Evolutionary conservation across 2,888 invertebrate species (phyloP), one percentile per base, ranked within the genome.

Genomic region (Notodonta ziczac): DNA sequence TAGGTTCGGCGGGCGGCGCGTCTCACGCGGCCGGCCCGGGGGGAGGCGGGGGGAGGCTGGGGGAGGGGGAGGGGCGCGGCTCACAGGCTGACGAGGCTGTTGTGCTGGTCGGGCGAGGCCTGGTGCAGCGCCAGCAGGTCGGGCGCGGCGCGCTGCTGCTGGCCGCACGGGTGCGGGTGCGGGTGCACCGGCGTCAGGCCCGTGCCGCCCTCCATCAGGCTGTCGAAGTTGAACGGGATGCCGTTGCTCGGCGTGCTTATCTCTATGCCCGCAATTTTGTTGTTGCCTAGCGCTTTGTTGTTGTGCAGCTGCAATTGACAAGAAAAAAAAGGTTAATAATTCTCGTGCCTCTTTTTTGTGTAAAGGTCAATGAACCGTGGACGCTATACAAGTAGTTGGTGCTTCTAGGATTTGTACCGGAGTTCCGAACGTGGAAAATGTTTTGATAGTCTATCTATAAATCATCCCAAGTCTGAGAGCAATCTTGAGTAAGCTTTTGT

Each of bases 161-260:
- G 96, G 66, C 96, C 96, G 91, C 97, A 97, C 95, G 91, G 90
- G 60, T 96, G 96, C 95, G 91, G 90, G 81, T 91, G 91, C 42
- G 91, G 90, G 80, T 91, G 91, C 46, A 98, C 97, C 0, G 98
- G 98, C 8, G 98, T 98, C 57, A 98, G 93, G 0, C 98, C 98
- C 3, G 98, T 98, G 78, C 98, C 98, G 58, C 98, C 98, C 78
- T 98, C 98, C 97, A 98, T 98, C 65, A 98, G 94, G 73, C 97
- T 97, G 81, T 98, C 98, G 86, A 98, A 98, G 89, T 98, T 98
- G 90, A 98, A 97, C 76, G 96, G 96, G 72, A 97, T 96, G 58
- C 97, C 98, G 78, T 96, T 96, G 67, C 98, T 97, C 0, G 98
- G 98, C 12, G 98, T 98, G 68, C 96, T 97, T 78, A 98, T 97